These are phyloP conservation scores for Hapalemur alaotrensis DNA, from an alignment of 2,797 vertebrate genomes.

Conservation along the genomic window DNA sequence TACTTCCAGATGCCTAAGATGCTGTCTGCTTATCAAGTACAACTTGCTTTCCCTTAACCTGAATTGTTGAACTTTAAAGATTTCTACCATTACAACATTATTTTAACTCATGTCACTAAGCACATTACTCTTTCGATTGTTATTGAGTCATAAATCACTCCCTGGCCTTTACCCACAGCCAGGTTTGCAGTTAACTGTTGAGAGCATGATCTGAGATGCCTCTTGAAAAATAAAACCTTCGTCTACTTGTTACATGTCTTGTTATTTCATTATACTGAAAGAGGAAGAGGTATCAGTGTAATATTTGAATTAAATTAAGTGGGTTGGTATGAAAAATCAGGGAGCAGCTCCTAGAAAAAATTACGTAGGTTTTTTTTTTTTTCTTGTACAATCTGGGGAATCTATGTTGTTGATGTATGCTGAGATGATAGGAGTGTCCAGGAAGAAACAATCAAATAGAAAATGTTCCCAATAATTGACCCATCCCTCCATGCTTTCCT, in stretches of 20 bases:
- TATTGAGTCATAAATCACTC: constrained; percentile 8
- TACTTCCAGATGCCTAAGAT: neutral
- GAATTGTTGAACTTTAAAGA: constrained; percentile 53
- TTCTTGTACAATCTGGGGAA: neutral
- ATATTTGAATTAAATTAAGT: neutral
- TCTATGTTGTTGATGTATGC: neutral
- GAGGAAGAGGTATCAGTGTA: neutral
- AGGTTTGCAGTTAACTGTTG: neutral
- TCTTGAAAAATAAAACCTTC: neutral
- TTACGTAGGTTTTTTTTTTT: neutral
- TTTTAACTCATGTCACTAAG: constrained; percentile 58
- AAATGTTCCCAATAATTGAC: neutral
- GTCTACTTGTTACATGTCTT: neutral
- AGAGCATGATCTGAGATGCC: neutral
- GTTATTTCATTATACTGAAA: neutral
- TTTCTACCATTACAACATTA: neutral
- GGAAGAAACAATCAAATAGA: neutral
- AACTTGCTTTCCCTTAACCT: constrained; percentile 33
- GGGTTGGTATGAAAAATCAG: neutral
- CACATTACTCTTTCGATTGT: constrained; percentile 5
- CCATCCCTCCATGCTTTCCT: neutral
- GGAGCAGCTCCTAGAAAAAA: neutral
- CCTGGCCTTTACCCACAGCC: neutral
- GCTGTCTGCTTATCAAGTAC: neutral
- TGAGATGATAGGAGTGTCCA: neutral